Conservation (phyloP, 2,113 vertebrate species). For the Ondatra zibethicus region DNA sequence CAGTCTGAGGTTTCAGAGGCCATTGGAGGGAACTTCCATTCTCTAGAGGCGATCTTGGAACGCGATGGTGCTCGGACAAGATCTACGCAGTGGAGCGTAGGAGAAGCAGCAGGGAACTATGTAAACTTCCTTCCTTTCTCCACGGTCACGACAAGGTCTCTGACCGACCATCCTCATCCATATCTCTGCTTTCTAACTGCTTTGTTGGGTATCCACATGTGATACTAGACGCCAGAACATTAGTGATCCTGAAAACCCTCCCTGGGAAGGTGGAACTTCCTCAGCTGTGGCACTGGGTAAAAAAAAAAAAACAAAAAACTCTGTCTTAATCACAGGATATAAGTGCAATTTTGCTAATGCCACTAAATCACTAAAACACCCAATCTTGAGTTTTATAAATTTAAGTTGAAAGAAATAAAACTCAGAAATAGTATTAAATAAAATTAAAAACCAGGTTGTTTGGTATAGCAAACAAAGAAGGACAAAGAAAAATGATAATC, state of each 20-base stretch:
- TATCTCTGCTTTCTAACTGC: no score
- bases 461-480: no score
- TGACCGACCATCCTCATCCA: not conserved
- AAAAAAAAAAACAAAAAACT: no score
- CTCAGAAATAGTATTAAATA: not conserved
- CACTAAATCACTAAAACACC: not conserved
- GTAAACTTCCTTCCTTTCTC: not conserved
- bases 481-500: not conserved
- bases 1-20: not conserved
- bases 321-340: not conserved
- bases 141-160: not conserved
- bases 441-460: not conserved
- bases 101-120: not conserved
- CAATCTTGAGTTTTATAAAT: not conserved
- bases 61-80: fast-evolving
- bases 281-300: no score
- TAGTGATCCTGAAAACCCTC: not conserved
- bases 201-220: fast-evolving
- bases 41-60: not conserved
- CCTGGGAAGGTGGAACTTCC: not conserved
- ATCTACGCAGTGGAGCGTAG: no score
- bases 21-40: not conserved
- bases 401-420: not conserved
- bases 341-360: no score
- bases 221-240: not conserved